Base-by-base conservation (phyloP, 2,888 invertebrate species). In the Onchidella celtica region DNA sequence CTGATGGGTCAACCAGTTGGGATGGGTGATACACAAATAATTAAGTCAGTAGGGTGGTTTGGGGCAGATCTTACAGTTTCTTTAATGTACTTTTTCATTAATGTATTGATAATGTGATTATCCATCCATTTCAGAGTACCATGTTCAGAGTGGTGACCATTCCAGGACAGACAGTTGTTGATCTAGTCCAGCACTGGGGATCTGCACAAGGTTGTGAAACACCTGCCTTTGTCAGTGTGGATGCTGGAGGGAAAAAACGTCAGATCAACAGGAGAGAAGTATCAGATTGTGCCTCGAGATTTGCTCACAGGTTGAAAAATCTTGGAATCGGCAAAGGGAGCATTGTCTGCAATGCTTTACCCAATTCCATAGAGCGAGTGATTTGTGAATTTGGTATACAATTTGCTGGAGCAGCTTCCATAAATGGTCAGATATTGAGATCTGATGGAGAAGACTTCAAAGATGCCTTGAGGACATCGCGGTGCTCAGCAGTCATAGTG, bases 301-400 rank as follows among this genome's bases (percentile, higher is more conserved):
- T 82, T 72, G 83, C 85, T 3, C 40, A 78, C 27, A 63, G 17
- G 59, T 47, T 85, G 27, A 70, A 57, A n/a, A 59, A 47, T 47
- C 27, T 61, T 24, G 84, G 82, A 9, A 74, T 84, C 32, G 29
- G 24, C 2, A 80, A 83, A 40, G 85, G 85, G 3, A 61, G 79
- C 24, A 81, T 81, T 21, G 76, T 83, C 32, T 82, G 85, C 65
- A 78, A 81, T 55, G 34, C 83, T 1, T 55, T 85, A 34, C 84
- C 83, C 4, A 85, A 85, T 69, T 81, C 81, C 27, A 59, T 82
- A 14, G 85, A 85, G 72, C 75, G 85, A 32, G 74, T 85, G 61
- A 77, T 85, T n/a, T 80, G 79, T 21, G 84, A 84, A 21, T 75
- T 84, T 40, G 85, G 83, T 17, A 76, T 78, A 11, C 55, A 74